Evolutionary conservation across 2,888 invertebrate species (phyloP).

Genomic region (Tipula unca): DNA sequence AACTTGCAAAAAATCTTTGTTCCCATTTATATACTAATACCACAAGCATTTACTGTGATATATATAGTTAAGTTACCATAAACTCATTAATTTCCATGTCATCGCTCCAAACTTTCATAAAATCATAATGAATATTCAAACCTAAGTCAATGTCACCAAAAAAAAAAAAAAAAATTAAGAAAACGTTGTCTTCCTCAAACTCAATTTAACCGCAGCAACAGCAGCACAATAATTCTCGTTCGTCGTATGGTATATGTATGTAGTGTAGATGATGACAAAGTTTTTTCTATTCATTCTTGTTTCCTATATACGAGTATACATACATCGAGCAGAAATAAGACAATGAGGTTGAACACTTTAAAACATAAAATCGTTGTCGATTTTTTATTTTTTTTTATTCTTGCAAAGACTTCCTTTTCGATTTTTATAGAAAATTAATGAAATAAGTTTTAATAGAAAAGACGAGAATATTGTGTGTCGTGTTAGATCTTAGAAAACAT

Average conservation of each 20-base stretch:
- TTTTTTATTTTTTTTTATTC: background rate
- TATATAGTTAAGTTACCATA: background rate
- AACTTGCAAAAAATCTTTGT: background rate
- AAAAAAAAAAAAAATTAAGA: background rate
- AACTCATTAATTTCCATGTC: conserved; percentile 2
- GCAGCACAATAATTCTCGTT: background rate
- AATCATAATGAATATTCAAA: background rate
- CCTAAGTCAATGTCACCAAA: background rate
- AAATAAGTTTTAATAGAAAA: background rate
- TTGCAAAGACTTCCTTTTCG: background rate
- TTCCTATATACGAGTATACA: background rate
- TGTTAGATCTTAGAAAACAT: background rate
- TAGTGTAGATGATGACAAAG: background rate
- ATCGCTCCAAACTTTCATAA: background rate
- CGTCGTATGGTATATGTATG: background rate
- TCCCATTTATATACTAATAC: background rate
- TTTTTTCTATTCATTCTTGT: background rate
- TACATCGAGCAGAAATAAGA: background rate
- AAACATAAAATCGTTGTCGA: background rate
- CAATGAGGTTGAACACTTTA: conserved; percentile 4
- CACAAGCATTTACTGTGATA: too few species aligned
- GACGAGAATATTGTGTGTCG: background rate
- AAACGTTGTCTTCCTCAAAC: background rate
- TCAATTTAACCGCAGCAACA: background rate
- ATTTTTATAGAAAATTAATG: conserved; percentile 14